phyloP scores from a whole-genome alignment of 2,797 vertebrate genomes.

The Chrysocyon brachyurus region DNA sequence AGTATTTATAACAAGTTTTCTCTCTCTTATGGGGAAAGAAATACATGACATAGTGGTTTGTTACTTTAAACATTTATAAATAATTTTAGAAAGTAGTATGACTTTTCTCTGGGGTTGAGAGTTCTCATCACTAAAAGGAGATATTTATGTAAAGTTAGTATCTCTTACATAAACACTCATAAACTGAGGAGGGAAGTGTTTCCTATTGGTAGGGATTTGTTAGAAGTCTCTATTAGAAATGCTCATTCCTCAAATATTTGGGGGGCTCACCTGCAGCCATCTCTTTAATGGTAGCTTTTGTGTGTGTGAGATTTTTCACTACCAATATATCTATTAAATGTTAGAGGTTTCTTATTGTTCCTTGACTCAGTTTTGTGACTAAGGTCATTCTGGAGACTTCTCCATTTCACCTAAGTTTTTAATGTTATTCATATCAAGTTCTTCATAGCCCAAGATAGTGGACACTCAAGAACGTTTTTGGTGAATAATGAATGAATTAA shows the following conservation, averaged over 20 bases:
- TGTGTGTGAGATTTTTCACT: neutral
- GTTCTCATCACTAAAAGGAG: neutral
- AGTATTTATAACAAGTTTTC: neutral
- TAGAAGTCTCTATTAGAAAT: neutral
- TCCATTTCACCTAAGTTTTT: neutral
- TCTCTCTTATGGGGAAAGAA: neutral
- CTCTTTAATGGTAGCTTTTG: neutral
- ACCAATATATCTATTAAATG: neutral
- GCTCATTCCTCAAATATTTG: neutral
- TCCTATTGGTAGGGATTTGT: neutral
- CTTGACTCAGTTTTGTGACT: neutral
- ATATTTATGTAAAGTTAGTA: neutral
- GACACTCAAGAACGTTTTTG: neutral
- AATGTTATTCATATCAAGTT: neutral
- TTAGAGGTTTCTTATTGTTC: neutral
- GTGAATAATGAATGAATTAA: neutral
- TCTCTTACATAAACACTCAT: neutral
- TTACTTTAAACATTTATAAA: neutral
- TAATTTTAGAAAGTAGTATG: neutral
- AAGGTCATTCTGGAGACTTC: neutral
- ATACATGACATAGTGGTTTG: neutral
- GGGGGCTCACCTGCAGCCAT: neutral
- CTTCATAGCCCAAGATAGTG: neutral
- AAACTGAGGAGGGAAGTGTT: neutral
- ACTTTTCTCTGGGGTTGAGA: neutral